Conservation (phyloP, 2,888 invertebrate genomes). For the Lamproptera curius region DNA sequence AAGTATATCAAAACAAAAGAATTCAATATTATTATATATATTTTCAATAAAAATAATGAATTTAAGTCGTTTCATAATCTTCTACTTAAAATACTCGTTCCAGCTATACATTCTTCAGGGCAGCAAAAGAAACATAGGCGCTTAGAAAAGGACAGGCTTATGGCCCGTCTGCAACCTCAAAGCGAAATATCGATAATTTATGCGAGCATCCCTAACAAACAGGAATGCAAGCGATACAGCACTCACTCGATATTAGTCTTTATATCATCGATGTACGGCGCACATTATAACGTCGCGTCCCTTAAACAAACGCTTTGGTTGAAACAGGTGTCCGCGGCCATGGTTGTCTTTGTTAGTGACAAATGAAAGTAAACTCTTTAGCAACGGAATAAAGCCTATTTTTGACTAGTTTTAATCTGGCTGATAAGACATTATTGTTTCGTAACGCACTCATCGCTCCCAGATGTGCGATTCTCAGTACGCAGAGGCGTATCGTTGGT, state of each 20-base stretch:
- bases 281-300: constrained; percentile 28
- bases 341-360: constrained; percentile 37
- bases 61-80: constrained; percentile 46
- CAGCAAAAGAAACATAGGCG: constrained; percentile 68
- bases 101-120: constrained; percentile 52
- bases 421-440: constrained; percentile 35
- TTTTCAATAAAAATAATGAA: constrained; percentile 30
- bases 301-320: constrained; percentile 59
- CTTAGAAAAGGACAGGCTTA: constrained; percentile 61
- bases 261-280: constrained; percentile 17
- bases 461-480: constrained; percentile 71
- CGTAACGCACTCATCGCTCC: constrained; percentile 52
- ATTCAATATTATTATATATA: too few relatives aligned
- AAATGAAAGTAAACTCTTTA: constrained; percentile 28
- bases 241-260: constrained; percentile 31
- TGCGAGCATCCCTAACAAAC: constrained; percentile 73
- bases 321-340: constrained; percentile 73
- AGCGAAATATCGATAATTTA: constrained; percentile 76
- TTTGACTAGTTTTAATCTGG: constrained; percentile 20
- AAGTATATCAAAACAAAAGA: too few relatives aligned
- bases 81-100: constrained; percentile 55
- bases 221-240: constrained; percentile 53
- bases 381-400: constrained; percentile 3
- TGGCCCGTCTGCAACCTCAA: constrained; percentile 46
- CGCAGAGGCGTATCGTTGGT: constrained; percentile 63